Base-by-base conservation (phyloP, 2,113 vertebrate species). In the Nansenia antarctica region DNA sequence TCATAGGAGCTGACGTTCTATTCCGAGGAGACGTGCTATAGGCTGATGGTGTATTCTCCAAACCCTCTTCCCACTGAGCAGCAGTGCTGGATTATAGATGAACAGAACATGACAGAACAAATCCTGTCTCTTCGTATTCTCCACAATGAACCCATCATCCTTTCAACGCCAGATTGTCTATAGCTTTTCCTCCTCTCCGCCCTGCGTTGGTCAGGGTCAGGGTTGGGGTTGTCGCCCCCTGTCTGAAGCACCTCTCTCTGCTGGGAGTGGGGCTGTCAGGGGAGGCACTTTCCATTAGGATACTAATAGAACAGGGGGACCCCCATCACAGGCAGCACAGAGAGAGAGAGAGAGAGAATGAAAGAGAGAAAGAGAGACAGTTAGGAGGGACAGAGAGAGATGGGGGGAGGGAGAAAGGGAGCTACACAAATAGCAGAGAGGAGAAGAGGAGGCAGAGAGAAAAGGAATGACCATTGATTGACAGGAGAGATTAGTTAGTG, bases 301-400 rank as follows among this genome's bases (percentile, higher is more conserved):
- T 32, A 32, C 11, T 29, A 3, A 15, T 70, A 55, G 77, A 76
- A 47, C 24, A 37, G 31, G 15, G 59, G 15, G 59, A 37, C 20
- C 4, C n/a, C 22, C 34, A n/a, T n/a, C n/a, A 24, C 30, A 62
- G 61, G 26, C 45, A 49, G 45, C 5, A 49, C 5, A 45, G 12
- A 34, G 62, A 22, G n/a, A 52, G 18, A 29, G 37, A 18, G n/a
- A 9, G 8, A 15, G 2, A 31, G 9, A 30, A 3, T 2, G 6
- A 37, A 9, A 35, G 20, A 22, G 34, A 61, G 18, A 9, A 15
- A 26, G 54, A 57, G 1, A 6, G 54, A 27, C 9, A 11, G 24
- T 27, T 7, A 57, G 54, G 14, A 29, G 24, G 26, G 54, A 11
- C 24, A 29, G 14, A 26, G 15, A 32, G 54, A 11, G 22, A 27